phyloP scores from a whole-genome alignment of 1,140 invertebrate species.

The Mya arenaria region DNA sequence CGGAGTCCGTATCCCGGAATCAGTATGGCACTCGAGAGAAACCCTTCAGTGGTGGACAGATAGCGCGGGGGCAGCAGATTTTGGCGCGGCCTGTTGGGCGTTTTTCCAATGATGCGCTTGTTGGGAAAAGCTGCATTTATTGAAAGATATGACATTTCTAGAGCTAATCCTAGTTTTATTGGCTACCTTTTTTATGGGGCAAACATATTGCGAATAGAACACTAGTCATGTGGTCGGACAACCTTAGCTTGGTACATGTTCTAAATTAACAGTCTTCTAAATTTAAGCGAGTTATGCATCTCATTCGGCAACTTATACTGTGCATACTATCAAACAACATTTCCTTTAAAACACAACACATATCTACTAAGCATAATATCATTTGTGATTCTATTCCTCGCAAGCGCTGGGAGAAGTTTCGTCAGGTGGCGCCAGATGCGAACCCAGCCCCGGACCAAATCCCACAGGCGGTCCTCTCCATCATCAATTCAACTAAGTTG shows the following conservation, averaged over 20 bases:
- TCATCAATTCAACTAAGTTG: slow-evolving; percentile 10
- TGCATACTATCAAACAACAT: slow-evolving; percentile 32
- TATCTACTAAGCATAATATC: slow-evolving; percentile 10
- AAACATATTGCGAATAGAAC: background rate
- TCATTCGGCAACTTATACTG: slow-evolving; percentile 41
- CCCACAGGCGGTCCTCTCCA: background rate
- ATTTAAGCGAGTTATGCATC: slow-evolving; percentile 36
- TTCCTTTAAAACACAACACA: slow-evolving; percentile 39
- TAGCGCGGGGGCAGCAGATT: background rate
- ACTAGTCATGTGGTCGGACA: slow-evolving; percentile 39
- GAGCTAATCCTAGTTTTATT: slow-evolving; percentile 55
- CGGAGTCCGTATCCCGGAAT: background rate
- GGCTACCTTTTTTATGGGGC: slow-evolving; percentile 22
- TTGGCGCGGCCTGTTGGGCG: slow-evolving; percentile 12
- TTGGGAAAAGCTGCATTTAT: background rate
- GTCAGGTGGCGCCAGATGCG: background rate
- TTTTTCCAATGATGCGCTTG: background rate
- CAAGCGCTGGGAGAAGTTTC: slow-evolving; percentile 31
- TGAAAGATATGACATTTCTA: slow-evolving; percentile 44
- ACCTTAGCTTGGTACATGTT: slow-evolving; percentile 43
- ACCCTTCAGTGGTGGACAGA: slow-evolving; percentile 18
- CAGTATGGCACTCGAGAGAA: background rate
- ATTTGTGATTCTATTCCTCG: slow-evolving; percentile 58
- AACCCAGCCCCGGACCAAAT: background rate
- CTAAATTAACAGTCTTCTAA: slow-evolving; percentile 48